A percentile compares a stretch with the other conserved stretches of the same genome.
phyloP scores from a whole-genome alignment of 2,797 vertebrate genomes.

The Sebastes ruberrimus region DNA sequence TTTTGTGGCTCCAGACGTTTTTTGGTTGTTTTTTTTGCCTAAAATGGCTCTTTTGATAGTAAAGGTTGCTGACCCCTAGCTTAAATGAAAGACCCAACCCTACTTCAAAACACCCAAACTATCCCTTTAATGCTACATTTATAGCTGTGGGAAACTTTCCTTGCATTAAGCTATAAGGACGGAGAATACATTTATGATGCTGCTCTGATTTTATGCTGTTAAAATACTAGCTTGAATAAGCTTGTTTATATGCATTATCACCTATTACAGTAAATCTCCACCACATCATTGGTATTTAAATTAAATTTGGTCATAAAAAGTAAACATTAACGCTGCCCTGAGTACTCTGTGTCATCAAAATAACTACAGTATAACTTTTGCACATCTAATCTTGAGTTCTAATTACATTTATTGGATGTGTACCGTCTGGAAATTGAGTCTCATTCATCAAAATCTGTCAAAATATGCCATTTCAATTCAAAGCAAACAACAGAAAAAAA shows the following conservation, averaged over 20 bases:
- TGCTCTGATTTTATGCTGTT: neutral
- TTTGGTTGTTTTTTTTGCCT: too few relatives aligned
- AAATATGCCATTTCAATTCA: neutral
- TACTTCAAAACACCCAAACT: neutral
- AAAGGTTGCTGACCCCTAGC: too few relatives aligned
- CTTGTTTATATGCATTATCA: neutral
- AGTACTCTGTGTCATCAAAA: neutral
- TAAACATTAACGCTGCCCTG: neutral
- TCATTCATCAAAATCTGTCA: slow-evolving; percentile 13
- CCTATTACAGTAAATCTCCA: neutral
- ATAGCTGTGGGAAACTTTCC: neutral
- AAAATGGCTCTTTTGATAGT: too few relatives aligned
- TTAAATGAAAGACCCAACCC: too few relatives aligned
- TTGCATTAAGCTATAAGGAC: neutral
- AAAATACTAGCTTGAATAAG: neutral
- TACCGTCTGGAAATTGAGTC: neutral
- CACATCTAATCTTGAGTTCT: neutral
- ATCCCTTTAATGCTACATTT: neutral
- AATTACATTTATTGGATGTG: slow-evolving; percentile 3
- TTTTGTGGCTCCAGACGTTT: too few relatives aligned
- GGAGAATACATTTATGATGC: neutral
- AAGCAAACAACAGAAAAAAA: neutral
- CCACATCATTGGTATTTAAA: neutral
- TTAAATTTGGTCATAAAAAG: neutral
- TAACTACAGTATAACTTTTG: neutral